Base-by-base conservation (phyloP, 2,797 vertebrate species). In the Scleropages formosus region DNA sequence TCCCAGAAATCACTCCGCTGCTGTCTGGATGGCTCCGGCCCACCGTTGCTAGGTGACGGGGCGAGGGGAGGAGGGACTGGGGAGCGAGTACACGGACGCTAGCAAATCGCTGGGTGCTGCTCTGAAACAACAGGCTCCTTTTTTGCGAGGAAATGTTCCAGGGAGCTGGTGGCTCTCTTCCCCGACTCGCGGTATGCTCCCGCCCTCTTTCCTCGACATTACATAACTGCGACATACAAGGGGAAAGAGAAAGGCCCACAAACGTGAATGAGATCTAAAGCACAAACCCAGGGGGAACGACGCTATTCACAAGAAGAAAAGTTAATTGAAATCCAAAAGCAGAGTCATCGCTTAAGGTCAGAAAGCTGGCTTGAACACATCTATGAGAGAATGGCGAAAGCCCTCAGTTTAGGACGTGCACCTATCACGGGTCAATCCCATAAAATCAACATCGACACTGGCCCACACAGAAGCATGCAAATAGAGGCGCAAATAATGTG, bases 31-130 rank as follows among this genome's bases (percentile, higher is more conserved):
- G 91, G 93, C 95, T 94, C 94, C 85, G 87, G 91, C 90, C 91
- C 92, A 27, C 74, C 85, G 95, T 97, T 95, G 95, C 96, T 93
- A 94, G 85, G 96, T 93, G 92, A 97, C 95, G 81, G 27, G 81
- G 78, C 82, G 75, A 85, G 85, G 70, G 70, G 67, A 76, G 75
- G 66, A 60, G 66, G 80, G 88, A 79, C 82, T 72, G 84, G 81
- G 84, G 84, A 85, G 77, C 72, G 74, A 78, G 82, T 78, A 80
- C 84, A 82, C 82, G 83, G 89, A 82, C 20, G 85, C 93, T 92
- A 95, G 92, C 94, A 93, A 93, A 94, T 87, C 87, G 91, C 93
- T 93, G 92, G 93, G 91, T 83, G 89, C 86, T 84, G 88, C 85
- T 91, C 91, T 91, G 93, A 90, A 94, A 95, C 93, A 91, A 93